Percentiles rank a stretch among this genome's conserved stretches.
Conservation (phyloP, 2,113 vertebrate species). For the Asarcornis scutulata region DNA sequence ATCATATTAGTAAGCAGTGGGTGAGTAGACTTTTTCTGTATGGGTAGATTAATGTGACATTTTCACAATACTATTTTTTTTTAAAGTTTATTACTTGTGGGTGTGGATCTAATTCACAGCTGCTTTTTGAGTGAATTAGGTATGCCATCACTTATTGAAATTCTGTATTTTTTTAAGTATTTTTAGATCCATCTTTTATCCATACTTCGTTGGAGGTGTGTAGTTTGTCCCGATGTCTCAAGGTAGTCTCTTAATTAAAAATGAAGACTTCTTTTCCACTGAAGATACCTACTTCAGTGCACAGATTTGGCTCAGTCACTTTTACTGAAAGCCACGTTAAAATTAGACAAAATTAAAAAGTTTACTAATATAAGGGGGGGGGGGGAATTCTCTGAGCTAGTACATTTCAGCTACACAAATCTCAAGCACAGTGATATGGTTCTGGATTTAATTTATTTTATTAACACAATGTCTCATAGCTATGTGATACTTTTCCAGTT, state of each 20-base stretch:
- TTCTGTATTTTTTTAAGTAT: not conserved
- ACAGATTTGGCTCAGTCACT: not conserved
- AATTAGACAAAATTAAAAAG: not conserved
- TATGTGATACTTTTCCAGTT: not conserved
- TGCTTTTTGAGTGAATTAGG: conserved; percentile 38
- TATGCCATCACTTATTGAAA: conserved; percentile 27
- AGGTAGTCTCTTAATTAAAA: not conserved
- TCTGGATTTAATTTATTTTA: conserved; percentile 7
- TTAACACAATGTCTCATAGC: not conserved
- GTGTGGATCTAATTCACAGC: conserved; percentile 54
- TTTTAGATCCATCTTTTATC: conserved; percentile 21
- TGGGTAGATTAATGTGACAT: conserved; percentile 59
- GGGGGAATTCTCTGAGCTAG: not conserved
- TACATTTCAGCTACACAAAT: not conserved
- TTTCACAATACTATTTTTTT: conserved; percentile 44
- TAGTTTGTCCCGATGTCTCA: not conserved
- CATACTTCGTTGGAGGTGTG: not conserved
- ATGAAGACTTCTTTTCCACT: not conserved
- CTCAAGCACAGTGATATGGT: not conserved
- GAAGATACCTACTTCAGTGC: not conserved
- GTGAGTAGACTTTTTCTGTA: conserved; percentile 58
- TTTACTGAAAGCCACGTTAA: not conserved
- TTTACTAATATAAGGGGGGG: not conserved
- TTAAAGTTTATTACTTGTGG: conserved; percentile 45
- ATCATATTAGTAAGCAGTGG: conserved; percentile 67